These are phyloP conservation scores for Chloroceryle amazona DNA, from an alignment of 2,797 vertebrate species.

Conservation along the genomic window DNA sequence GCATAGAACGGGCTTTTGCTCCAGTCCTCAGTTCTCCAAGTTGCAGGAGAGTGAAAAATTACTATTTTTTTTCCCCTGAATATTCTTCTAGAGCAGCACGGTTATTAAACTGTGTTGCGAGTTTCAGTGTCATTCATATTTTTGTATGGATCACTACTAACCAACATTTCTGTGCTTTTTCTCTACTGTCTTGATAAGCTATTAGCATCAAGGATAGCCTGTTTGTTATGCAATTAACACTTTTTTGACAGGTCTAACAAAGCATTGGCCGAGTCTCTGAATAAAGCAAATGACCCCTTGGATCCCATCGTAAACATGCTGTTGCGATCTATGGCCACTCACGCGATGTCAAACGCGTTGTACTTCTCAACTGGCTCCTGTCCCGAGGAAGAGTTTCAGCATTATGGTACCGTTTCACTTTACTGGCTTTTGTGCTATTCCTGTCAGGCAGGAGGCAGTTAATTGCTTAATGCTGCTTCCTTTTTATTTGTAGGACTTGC, in stretches of 20 bases:
- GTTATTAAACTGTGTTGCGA: neutral
- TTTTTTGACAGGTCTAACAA: constrained; percentile 90
- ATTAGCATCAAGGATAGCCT: neutral
- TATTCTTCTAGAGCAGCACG: neutral
- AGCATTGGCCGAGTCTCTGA: constrained; percentile 91
- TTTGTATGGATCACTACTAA: neutral
- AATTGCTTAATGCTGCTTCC: neutral
- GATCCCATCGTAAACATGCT: constrained; percentile 92
- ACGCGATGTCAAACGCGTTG: constrained; percentile 94
- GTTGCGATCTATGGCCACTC: constrained; percentile 93
- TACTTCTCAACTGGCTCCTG: constrained; percentile 93
- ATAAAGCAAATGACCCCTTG: constrained; percentile 86
- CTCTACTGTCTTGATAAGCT: neutral
- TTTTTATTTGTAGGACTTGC: constrained; percentile 86
- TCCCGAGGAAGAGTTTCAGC: constrained; percentile 87
- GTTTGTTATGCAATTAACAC: neutral
- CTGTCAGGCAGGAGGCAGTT: neutral
- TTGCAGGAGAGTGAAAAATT: neutral
- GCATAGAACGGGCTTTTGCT: neutral
- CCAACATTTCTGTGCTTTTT: neutral
- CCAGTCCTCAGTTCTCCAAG: neutral
- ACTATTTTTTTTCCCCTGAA: neutral
- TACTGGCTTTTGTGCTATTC: neutral
- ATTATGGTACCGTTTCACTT: constrained; percentile 86
- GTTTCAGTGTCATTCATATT: neutral